Conservation (phyloP, 1,140 invertebrate genomes). For the Cotesia glomerata region DNA sequence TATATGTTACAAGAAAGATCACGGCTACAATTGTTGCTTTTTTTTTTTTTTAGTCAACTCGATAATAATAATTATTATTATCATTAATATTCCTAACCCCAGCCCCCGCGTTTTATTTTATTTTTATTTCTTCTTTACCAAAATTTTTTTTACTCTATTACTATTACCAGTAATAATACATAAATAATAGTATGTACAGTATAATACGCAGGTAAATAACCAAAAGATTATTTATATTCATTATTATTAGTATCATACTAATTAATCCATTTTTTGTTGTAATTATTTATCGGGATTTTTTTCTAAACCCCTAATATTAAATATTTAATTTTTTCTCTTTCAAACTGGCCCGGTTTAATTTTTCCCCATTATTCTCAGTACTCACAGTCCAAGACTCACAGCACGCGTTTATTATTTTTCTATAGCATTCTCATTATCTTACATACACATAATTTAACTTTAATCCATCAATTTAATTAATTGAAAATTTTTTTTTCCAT, state of each 20-base stretch:
- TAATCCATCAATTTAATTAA: not conserved
- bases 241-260: no score
- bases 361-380: constrained; percentile 12
- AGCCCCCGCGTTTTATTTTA: not conserved
- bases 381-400: constrained; percentile 32
- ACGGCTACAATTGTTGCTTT: constrained; percentile 12
- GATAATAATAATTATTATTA: not conserved
- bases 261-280: no score
- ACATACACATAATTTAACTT: not conserved
- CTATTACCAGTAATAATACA: constrained; percentile 24
- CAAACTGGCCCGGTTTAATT: not conserved
- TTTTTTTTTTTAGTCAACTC: not conserved
- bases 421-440: not conserved
- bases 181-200: constrained; percentile 40
- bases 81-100: not conserved
- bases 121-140: constrained; percentile 12
- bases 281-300: no score
- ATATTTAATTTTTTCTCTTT: constrained; percentile 2
- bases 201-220: constrained; percentile 31
- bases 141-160: no score
- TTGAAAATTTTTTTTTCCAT: not conserved
- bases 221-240: constrained; percentile 19
- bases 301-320: not conserved
- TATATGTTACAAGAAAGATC: constrained; percentile 31
- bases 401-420: constrained; percentile 17